Conservation (phyloP, 1,140 invertebrate species). For the Heliconius congener region DNA sequence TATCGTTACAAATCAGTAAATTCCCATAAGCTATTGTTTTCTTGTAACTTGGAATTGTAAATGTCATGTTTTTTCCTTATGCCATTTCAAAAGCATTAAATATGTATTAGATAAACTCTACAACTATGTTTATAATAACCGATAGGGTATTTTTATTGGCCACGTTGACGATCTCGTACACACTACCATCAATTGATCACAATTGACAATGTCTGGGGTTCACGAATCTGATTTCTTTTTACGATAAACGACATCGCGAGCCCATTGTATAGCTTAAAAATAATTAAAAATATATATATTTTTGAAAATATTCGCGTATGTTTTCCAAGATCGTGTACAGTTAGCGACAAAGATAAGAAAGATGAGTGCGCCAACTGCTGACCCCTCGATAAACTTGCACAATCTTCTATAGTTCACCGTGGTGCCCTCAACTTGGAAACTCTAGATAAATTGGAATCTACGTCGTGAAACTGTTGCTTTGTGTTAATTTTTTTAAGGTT, state of each 20-base stretch:
- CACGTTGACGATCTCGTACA: slow-evolving; percentile 18
- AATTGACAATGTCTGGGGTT: slow-evolving; percentile 54
- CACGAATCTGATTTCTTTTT: slow-evolving; percentile 29
- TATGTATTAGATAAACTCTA: slow-evolving; percentile 28
- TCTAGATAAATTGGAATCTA: slow-evolving; percentile 39
- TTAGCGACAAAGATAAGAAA: slow-evolving; percentile 19
- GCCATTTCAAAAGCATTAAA: slow-evolving; percentile 23
- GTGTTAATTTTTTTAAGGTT: background rate
- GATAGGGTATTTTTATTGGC: slow-evolving; percentile 34
- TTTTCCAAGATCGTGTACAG: slow-evolving; percentile 20
- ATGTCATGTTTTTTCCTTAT: slow-evolving; percentile 29
- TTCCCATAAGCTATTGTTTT: slow-evolving; percentile 15
- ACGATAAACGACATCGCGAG: background rate
- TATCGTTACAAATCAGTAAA: background rate
- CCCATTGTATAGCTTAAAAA: background rate
- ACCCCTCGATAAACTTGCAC: slow-evolving; percentile 61
- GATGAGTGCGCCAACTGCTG: slow-evolving; percentile 37
- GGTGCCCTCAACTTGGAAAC: slow-evolving; percentile 48
- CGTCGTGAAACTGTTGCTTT: slow-evolving; percentile 18
- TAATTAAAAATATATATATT: too few relatives aligned
- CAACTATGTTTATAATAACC: slow-evolving; percentile 23
- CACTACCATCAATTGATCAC: slow-evolving; percentile 47
- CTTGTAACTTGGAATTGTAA: slow-evolving; percentile 3
- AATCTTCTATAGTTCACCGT: slow-evolving; percentile 54
- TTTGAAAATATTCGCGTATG: background rate